Evolutionary conservation across 2,113 vertebrate species (phyloP).

Genomic region (Burhinus oedicnemus): DNA sequence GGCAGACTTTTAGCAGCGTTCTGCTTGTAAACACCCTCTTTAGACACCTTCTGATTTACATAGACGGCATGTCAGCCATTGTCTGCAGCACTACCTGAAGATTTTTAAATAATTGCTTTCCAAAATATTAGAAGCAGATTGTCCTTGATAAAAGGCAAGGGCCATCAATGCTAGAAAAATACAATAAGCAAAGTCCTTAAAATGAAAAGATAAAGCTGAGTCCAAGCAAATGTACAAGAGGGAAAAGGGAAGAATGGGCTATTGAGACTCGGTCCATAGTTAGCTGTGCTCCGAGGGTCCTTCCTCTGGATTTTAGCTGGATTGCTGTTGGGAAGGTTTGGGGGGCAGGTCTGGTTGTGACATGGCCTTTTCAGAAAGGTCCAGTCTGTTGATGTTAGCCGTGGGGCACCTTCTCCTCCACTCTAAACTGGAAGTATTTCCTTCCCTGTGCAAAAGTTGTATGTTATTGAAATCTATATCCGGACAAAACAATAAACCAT

Average conservation of each 20-base stretch:
- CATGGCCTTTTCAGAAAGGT: background rate
- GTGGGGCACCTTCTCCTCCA: background rate
- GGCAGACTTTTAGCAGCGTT: conserved; percentile 49
- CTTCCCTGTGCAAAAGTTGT: background rate
- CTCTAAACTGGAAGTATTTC: background rate
- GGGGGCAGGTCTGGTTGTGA: background rate
- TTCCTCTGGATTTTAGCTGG: background rate
- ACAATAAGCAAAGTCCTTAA: background rate
- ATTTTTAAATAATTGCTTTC: background rate
- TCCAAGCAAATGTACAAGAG: background rate
- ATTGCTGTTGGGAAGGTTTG: background rate
- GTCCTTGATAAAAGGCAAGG: conserved; percentile 13
- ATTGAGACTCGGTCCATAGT: accelerated
- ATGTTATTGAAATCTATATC: background rate
- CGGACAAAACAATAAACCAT: background rate
- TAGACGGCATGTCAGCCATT: background rate
- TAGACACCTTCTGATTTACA: conserved; percentile 49
- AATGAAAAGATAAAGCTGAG: background rate
- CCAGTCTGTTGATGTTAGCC: background rate
- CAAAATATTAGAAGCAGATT: background rate
- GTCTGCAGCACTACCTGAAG: background rate
- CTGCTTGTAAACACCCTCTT: conserved; percentile 53
- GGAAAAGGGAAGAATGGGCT: background rate
- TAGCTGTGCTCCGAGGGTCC: background rate
- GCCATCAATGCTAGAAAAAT: accelerated